Base-by-base conservation (phyloP, 2,888 invertebrate genomes). In the Lasioglossum pauxillum region DNA sequence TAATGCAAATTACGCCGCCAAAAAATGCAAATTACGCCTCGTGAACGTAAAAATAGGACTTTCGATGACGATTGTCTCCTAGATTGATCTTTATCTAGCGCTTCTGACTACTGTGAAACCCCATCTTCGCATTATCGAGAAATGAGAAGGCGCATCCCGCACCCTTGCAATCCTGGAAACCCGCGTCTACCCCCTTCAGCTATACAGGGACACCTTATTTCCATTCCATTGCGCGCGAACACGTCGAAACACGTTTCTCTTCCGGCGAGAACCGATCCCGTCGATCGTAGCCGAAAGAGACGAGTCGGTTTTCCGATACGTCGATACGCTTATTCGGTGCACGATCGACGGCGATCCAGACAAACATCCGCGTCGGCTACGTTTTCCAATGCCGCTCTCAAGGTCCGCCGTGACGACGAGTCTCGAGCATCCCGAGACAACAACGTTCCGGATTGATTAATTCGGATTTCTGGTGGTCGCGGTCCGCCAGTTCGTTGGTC, bases 391-490 rank as follows among this genome's bases (percentile, higher is more conserved):
- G 69, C 38, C 35, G 35, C 10, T 64, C 64, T 31, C 35, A 69
- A 69, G 38, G 38, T 69, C 69, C 69, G 38, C 0, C n/a, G 38
- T n/a, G 14, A 38, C 38, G 16, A 64, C 31, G 60, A 60, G 27
- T 31, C 16, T 19, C 64, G 31, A 31, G 2, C 16, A 7, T 31
- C 7, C 16, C 64, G 64, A 19, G 16, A 64, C 31, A 31, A 64
- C 64, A 8, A 16, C 16, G 64, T 64, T 16, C 16, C 64, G 64
- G 27, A 16, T 31, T 90, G 86, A 85, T 79, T 84, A 90, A 89
- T 86, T 79, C 76, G 74, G 92, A 92, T 92, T 93, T 92, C 93
- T 92, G 93, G 93, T 92, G 93, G 93, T 12, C 93, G 92, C 88
- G 88, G 89, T 85, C 90, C 90, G 84, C 91, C 86, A 90, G 89